Percentiles rank a stretch among this genome's conserved stretches.
Conservation (phyloP, 2,888 invertebrate species). For the Gastrophysa polygoni region DNA sequence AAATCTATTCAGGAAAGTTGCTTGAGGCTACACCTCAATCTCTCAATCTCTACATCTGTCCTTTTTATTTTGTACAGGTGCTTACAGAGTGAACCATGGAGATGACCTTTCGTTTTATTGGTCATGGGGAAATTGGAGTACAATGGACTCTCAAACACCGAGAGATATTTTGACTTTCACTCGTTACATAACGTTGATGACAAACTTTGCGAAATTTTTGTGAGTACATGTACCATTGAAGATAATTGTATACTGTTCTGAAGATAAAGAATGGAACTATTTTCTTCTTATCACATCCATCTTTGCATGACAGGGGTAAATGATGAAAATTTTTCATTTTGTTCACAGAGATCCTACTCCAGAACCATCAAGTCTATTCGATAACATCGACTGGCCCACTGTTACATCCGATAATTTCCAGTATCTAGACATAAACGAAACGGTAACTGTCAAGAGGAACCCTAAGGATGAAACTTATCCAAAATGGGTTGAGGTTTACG, state of each 20-base stretch:
- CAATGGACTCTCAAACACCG: background rate
- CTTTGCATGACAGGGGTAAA: no score
- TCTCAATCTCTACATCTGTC: no score
- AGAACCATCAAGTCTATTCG: constrained; percentile 22
- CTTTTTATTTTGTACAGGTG: constrained; percentile 45
- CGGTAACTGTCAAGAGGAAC: constrained; percentile 26
- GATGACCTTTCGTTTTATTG: constrained; percentile 37
- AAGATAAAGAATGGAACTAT: no score
- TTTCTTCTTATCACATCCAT: no score
- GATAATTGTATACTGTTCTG: no score
- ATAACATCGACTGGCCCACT: constrained; percentile 31
- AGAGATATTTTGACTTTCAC: background rate
- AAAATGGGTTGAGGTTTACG: constrained; percentile 24
- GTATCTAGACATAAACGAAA: constrained; percentile 33
- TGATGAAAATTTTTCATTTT: no score
- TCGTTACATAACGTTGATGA: constrained; percentile 28
- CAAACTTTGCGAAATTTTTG: constrained; percentile 41
- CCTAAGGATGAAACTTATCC: no score
- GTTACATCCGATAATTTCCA: constrained; percentile 25
- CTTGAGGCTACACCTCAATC: no score
- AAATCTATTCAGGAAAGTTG: no score
- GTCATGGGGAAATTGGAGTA: constrained; percentile 14
- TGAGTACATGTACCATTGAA: no score
- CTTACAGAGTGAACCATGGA: constrained; percentile 37
- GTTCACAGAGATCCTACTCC: constrained; percentile 36